These are phyloP conservation scores for Bicyclus anynana DNA, from an alignment of 1,140 invertebrate genomes.

Conservation along the genomic window DNA sequence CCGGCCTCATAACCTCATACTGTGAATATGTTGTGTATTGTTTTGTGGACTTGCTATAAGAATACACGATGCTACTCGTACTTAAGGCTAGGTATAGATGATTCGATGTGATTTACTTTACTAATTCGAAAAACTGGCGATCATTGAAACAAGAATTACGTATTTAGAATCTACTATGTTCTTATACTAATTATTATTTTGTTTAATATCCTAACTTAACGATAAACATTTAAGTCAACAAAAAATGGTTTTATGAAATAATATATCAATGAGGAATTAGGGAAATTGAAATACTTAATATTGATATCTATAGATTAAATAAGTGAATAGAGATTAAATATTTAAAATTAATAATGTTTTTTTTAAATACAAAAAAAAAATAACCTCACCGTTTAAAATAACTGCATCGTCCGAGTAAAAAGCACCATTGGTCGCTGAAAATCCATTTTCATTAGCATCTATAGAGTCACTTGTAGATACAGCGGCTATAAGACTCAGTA, in stretches of 20 bases:
- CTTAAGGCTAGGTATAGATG: background rate
- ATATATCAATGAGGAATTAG: no score
- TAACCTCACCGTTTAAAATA: constrained; percentile 55
- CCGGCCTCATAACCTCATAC: constrained; percentile 71
- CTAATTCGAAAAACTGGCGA: no score
- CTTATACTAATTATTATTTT: no score
- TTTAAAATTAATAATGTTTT: background rate
- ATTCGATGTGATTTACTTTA: no score
- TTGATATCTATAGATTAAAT: no score
- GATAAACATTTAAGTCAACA: no score
- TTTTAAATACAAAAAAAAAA: background rate
- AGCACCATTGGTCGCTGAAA: constrained; percentile 52
- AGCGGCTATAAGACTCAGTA: constrained; percentile 35
- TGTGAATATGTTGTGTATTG: constrained; percentile 49
- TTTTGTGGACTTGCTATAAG: constrained; percentile 49
- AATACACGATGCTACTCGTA: constrained; percentile 43
- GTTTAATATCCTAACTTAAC: no score
- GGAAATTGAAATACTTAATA: no score
- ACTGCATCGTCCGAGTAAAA: constrained; percentile 65
- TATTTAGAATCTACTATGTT: no score
- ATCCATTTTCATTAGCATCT: constrained; percentile 39
- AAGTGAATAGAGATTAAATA: background rate
- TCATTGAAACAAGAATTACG: no score
- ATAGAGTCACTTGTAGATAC: constrained; percentile 40
- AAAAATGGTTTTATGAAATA: no score